Conservation (phyloP, 2,113 vertebrate species). For the Syngnathus floridae region DNA sequence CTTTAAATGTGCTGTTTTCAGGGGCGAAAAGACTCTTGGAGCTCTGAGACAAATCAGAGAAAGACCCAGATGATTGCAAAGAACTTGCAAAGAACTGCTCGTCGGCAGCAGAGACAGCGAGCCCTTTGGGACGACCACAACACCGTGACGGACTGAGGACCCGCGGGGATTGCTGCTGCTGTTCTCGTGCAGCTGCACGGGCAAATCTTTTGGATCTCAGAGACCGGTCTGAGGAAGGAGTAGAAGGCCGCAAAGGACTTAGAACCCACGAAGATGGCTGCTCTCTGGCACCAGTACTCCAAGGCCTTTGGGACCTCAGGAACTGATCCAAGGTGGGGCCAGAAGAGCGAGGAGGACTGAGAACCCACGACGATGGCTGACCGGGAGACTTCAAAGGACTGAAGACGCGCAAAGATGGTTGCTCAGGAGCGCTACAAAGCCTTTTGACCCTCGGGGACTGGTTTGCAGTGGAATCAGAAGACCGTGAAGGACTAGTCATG, state of each 20-base stretch:
- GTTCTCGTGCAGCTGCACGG: background rate
- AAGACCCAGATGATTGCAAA: background rate
- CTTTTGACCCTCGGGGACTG: background rate
- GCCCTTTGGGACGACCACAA: conserved; percentile 1
- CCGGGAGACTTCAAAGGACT: background rate
- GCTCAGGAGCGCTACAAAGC: background rate
- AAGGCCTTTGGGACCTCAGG: background rate
- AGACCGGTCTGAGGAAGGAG: background rate
- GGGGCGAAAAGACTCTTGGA: background rate
- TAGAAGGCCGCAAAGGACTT: background rate
- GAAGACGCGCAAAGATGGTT: background rate
- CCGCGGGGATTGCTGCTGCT: background rate
- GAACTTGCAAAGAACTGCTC: background rate
- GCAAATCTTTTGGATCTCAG: background rate
- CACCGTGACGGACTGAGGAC: background rate
- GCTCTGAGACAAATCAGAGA: background rate
- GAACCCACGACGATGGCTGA: background rate
- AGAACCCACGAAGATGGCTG: background rate
- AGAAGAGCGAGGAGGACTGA: background rate
- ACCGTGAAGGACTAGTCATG: background rate
- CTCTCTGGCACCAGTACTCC: background rate
- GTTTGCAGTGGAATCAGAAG: background rate
- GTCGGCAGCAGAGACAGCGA: conserved; percentile 17
- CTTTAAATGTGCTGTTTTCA: background rate
- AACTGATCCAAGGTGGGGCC: background rate